Evolutionary conservation across 2,797 vertebrate species (phyloP).

Genomic region (Enteromius argenteus): DNA sequence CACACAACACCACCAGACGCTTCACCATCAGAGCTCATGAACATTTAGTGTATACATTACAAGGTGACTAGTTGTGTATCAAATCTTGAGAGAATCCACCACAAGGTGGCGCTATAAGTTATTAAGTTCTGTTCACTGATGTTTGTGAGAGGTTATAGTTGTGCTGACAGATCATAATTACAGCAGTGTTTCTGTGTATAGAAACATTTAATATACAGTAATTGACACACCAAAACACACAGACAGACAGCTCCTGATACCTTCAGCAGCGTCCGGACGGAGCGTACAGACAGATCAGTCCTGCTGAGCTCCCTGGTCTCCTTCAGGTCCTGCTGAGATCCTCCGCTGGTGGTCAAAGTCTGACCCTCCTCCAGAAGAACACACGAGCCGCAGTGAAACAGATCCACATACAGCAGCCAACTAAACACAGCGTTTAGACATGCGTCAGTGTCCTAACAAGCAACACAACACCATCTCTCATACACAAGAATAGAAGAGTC

Average conservation of each 20-base stretch:
- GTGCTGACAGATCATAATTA: background rate
- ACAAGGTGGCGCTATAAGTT: background rate
- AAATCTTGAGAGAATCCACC: background rate
- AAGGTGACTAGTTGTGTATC: background rate
- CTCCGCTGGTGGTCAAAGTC: conserved; percentile 74
- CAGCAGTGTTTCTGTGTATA: background rate
- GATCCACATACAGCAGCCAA: conserved; percentile 87
- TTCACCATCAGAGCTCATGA: background rate
- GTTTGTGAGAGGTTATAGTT: background rate
- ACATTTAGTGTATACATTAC: no score
- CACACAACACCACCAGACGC: background rate
- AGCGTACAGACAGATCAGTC: conserved; percentile 75
- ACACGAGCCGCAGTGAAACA: conserved; percentile 80
- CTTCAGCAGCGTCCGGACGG: conserved; percentile 82
- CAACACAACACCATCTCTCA: background rate
- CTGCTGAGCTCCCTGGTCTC: conserved; percentile 57
- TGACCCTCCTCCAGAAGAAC: conserved; percentile 85
- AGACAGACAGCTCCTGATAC: conserved; percentile 67
- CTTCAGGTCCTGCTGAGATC: conserved; percentile 47
- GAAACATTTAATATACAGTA: background rate
- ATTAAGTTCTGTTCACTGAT: background rate
- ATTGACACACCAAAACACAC: background rate
- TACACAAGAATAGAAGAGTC: conserved; percentile 25
- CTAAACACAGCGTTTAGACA: conserved; percentile 69
- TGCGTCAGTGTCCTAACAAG: conserved; percentile 12